Conservation (phyloP, 1,140 invertebrate species). For the Aphelinus atriplicis region DNA sequence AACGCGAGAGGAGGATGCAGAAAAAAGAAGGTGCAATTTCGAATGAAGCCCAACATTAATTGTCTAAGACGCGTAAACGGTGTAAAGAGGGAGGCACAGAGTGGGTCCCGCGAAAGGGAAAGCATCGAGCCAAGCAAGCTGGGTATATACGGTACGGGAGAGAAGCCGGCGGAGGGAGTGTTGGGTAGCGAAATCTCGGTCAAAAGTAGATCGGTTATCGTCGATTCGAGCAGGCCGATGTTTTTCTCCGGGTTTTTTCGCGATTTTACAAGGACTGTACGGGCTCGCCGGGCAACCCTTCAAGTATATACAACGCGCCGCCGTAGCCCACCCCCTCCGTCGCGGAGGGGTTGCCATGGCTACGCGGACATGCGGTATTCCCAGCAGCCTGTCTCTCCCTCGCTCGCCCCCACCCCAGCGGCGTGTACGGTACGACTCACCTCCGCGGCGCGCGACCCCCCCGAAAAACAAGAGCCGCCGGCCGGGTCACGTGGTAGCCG, state of each 20-base stretch:
- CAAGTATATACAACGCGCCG: conserved; percentile 56
- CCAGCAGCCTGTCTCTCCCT: conserved; percentile 40
- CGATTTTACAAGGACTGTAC: conserved; percentile 61
- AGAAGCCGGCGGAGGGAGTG: neutral
- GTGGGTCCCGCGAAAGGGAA: conserved; percentile 57
- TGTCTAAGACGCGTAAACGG: conserved; percentile 58
- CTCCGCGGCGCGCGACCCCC: conserved; percentile 41
- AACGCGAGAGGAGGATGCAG: no score
- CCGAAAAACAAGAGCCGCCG: conserved; percentile 61
- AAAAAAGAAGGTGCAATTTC: no score
- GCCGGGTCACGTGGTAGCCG: conserved; percentile 56
- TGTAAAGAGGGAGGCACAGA: conserved; percentile 50
- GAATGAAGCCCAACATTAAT: conserved; percentile 48
- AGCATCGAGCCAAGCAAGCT: conserved; percentile 39
- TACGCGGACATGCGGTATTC: conserved; percentile 56
- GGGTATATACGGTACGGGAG: neutral
- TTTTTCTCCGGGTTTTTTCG: conserved; percentile 48
- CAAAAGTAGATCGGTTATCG: conserved; percentile 52
- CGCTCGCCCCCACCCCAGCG: conserved; percentile 41
- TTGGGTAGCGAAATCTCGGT: conserved; percentile 49
- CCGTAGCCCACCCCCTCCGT: conserved; percentile 33
- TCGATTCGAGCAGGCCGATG: conserved; percentile 39
- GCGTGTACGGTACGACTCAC: conserved; percentile 2
- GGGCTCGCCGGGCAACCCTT: conserved; percentile 53
- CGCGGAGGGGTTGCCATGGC: conserved; percentile 53